A percentile compares a stretch with the other conserved stretches of the same genome.
Evolutionary conservation across 2,888 invertebrate genomes (phyloP).

Genomic region (Eristalinus aeneus): DNA sequence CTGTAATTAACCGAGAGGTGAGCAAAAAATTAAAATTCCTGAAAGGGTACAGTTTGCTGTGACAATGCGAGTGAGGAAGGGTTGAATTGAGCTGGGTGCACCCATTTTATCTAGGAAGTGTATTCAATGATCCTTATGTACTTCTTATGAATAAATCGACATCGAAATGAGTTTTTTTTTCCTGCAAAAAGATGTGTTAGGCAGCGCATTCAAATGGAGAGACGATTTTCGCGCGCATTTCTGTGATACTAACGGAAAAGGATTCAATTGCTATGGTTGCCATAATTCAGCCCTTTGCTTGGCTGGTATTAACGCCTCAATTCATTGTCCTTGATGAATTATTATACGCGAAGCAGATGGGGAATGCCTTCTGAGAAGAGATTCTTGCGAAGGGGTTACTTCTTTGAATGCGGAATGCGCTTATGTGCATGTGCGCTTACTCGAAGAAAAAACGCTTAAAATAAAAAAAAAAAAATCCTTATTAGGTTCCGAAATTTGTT

Average conservation of each 20-base stretch:
- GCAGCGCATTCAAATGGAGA: neutral
- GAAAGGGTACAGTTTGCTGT: slow-evolving; percentile 49
- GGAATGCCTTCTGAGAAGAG: neutral
- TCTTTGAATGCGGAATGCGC: neutral
- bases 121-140: slow-evolving; percentile 12
- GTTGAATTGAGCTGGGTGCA: slow-evolving; percentile 15
- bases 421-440: no score
- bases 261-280: slow-evolving; percentile 25
- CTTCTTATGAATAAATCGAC: slow-evolving; percentile 4
- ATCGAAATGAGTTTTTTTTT: slow-evolving; percentile 13
- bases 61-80: slow-evolving; percentile 27
- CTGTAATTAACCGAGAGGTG: slow-evolving; percentile 51
- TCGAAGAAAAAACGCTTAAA: no score
- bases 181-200: neutral
- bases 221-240: slow-evolving; percentile 53
- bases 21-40: slow-evolving; percentile 5
- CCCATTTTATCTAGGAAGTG: slow-evolving; percentile 15
- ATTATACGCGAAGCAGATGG: neutral
- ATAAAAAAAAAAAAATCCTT: no score
- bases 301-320: neutral
- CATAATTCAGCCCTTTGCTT: neutral
- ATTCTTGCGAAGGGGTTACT: neutral
- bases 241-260: slow-evolving; percentile 19
- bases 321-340: neutral
- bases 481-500: no score